phyloP scores from a whole-genome alignment of 92 coral and sea anemone genomes.

The Paramuricea clavata region DNA sequence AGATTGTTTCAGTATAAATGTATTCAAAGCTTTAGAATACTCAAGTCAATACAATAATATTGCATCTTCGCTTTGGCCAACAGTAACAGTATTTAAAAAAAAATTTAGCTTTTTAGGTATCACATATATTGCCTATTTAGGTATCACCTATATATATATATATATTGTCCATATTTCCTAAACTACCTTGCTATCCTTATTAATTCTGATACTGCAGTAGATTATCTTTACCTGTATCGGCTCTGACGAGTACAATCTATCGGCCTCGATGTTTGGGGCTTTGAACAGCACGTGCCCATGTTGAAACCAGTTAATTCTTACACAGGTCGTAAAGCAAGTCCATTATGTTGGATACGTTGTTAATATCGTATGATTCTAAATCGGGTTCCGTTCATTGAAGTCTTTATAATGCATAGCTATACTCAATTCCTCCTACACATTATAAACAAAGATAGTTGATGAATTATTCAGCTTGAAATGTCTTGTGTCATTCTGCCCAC shows the following conservation, averaged over 20 bases:
- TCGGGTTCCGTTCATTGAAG: neutral
- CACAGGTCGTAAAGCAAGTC: neutral
- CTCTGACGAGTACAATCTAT: neutral
- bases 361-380: neutral
- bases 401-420: neutral
- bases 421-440: neutral
- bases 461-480: constrained; percentile 35
- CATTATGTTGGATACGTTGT: neutral
- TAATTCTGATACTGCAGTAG: neutral
- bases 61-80: neutral
- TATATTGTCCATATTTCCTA: neutral
- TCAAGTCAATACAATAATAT: neutral
- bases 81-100: neutral
- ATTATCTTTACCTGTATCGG: constrained; percentile 24
- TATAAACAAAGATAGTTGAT: neutral
- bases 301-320: too few species aligned
- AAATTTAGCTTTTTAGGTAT: neutral
- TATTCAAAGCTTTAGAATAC: neutral
- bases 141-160: too few species aligned
- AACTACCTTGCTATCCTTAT: neutral
- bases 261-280: neutral
- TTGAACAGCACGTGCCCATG: constrained; percentile 43
- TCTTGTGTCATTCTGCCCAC: neutral
- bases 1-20: neutral
- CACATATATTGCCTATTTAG: neutral